Conservation (phyloP, 2,888 invertebrate species). For the Drosophila rubida region DNA sequence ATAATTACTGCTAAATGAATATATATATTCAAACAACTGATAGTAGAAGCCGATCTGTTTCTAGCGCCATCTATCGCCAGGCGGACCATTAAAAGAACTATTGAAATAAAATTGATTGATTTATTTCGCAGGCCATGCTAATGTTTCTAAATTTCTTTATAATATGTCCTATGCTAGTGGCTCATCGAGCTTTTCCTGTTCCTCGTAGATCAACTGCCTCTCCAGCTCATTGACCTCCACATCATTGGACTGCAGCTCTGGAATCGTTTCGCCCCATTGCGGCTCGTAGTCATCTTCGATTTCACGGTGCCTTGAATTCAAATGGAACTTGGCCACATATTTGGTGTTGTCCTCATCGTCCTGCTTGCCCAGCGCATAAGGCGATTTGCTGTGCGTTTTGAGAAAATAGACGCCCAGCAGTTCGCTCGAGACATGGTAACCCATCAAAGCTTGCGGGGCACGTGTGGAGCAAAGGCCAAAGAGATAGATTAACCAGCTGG, state of each 20-base stretch:
- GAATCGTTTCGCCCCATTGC: conserved; percentile 59
- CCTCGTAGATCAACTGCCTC: conserved; percentile 33
- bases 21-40: no score
- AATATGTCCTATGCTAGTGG: conserved; percentile 26
- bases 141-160: conserved; percentile 11
- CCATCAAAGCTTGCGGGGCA: conserved; percentile 84
- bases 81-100: background rate
- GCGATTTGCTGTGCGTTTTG: conserved; percentile 48
- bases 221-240: conserved; percentile 47
- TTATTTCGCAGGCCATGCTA: background rate
- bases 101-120: background rate
- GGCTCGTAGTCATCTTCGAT: conserved; percentile 67
- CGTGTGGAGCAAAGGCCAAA: conserved; percentile 85
- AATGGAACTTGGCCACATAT: conserved; percentile 52
- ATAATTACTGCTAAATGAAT: no score
- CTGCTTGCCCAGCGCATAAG: conserved; percentile 70
- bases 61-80: background rate
- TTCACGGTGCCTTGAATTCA: conserved; percentile 44
- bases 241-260: conserved; percentile 36
- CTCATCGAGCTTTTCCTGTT: conserved; percentile 45
- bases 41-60: no score
- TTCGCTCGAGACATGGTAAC: conserved; percentile 85
- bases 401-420: conserved; percentile 86
- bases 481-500: conserved; percentile 86
- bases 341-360: conserved; percentile 50